Conservation (phyloP, 2,888 invertebrate genomes). For the Drosophila mulleri region DNA sequence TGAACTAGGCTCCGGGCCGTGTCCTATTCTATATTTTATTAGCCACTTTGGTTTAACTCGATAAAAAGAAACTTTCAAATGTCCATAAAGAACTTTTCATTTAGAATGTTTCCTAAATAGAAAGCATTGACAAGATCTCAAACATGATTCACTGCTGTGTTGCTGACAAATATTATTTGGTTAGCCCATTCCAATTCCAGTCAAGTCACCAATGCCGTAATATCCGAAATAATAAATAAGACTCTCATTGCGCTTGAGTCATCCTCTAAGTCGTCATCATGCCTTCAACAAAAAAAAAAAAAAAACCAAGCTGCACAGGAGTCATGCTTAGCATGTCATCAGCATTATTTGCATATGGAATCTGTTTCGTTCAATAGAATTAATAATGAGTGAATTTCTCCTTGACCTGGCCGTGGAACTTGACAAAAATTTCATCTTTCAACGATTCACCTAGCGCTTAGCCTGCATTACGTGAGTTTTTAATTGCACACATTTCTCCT, state of each 20-base stretch:
- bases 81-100: conserved; percentile 8
- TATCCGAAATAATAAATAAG: conserved; percentile 26
- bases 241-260: conserved; percentile 40
- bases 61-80: conserved; percentile 16
- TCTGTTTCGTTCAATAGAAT: not conserved
- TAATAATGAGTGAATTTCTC: not conserved
- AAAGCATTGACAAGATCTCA: conserved; percentile 2
- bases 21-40: conserved; percentile 40
- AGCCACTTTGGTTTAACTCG: conserved; percentile 19
- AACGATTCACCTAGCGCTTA: not conserved
- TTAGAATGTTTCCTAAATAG: not conserved
- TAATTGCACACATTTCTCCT: not conserved
- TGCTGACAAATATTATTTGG: conserved; percentile 14
- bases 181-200: not conserved
- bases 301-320: conserved; percentile 1
- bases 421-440: not conserved
- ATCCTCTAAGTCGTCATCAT: conserved; percentile 30
- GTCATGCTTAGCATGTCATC: conserved; percentile 11
- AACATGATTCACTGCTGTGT: conserved; percentile 35
- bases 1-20: not conserved
- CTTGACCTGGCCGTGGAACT: not conserved
- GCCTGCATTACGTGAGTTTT: not conserved
- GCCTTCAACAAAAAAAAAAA: not conserved
- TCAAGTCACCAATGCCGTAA: conserved; percentile 18
- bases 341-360: not conserved